phyloP scores from a whole-genome alignment of 1,140 invertebrate genomes.

The Leptonema lineaticorne region DNA sequence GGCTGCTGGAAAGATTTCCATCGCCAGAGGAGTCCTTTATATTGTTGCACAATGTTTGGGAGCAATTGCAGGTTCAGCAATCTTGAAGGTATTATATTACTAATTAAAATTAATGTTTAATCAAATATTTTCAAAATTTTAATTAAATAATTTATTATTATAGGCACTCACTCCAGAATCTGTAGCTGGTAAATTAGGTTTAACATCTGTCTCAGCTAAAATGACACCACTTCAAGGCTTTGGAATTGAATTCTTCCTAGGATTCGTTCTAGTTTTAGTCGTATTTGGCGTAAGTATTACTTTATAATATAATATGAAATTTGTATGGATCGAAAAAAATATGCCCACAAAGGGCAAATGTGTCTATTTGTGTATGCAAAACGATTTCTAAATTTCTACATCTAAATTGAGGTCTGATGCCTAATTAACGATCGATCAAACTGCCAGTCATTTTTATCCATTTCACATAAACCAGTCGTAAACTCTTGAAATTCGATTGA shows the following conservation, averaged over 20 bases:
- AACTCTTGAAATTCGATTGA: slow-evolving; percentile 8
- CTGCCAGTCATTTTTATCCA: slow-evolving; percentile 1
- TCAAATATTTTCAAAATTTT: neutral
- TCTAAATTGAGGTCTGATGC: too few species aligned
- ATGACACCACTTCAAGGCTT: slow-evolving; percentile 75
- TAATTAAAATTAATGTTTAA: neutral
- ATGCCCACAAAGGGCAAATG: too few species aligned
- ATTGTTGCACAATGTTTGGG: slow-evolving; percentile 82
- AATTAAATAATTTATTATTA: neutral
- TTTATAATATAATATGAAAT: neutral
- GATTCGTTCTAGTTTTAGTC: slow-evolving; percentile 83
- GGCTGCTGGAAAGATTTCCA: slow-evolving; percentile 74
- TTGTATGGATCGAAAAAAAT: too few species aligned
- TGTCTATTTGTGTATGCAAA: too few species aligned
- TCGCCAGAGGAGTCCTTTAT: slow-evolving; percentile 77
- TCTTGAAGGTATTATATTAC: slow-evolving; percentile 45
- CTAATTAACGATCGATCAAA: too few species aligned
- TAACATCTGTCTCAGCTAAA: slow-evolving; percentile 59
- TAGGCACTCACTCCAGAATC: slow-evolving; percentile 65
- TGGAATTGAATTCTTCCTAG: slow-evolving; percentile 87
- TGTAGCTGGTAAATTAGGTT: slow-evolving; percentile 62
- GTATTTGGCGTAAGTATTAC: slow-evolving; percentile 77
- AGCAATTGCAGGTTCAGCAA: slow-evolving; percentile 77
- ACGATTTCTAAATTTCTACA: too few species aligned
- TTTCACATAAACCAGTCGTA: slow-evolving; percentile 14